Evolutionary conservation across 2,888 invertebrate species (phyloP), one percentile per base, ranked within the genome.

Genomic region (Idaea biselata): DNA sequence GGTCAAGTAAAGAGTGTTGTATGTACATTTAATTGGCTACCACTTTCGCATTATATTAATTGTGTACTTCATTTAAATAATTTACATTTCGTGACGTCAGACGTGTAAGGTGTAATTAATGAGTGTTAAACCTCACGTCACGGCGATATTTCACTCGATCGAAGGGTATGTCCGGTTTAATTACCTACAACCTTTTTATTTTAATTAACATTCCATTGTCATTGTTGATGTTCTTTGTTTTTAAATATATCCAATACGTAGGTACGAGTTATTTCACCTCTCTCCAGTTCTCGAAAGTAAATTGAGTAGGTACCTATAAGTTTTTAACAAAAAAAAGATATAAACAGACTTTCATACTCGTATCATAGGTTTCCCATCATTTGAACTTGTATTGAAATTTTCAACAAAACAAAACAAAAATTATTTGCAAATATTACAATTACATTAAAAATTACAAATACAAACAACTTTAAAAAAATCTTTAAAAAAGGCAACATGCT

Each of bases 41-140:
- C 71, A 68, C 68, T 70, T 70, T 69, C 72, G 68, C 65, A 70
- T 69, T 66, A 69, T 67, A 64, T 70, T 70, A 66, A 68, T 66
- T 58, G 58, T 67, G 67, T 68, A 66, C 65, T 58, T 63, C 16
- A 64, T 65, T 68, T 65, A 72, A 70, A 69, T 69, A 64, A 69
- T 68, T 69, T 61, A 68, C 62, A 57, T 67, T 59, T 44, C 55
- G 62, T 72, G 72, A 74, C 72, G 72, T 71, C 71, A 73, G n/a
- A 32, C 53, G 58, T 66, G 60, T 16, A 56, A 44, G 11, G 3
- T 44, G 66, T 66, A 68, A 72, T 74, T 68, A 74, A 66, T 60
- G 57, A 60, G 58, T 66, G 63, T 69, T 63, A 68, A 67, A 68
- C 66, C 62, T 59, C 58, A 62, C 69, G 71, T 68, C 73, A 71